Conservation (phyloP, 2,113 vertebrate species). For the Notothenia rossii region DNA sequence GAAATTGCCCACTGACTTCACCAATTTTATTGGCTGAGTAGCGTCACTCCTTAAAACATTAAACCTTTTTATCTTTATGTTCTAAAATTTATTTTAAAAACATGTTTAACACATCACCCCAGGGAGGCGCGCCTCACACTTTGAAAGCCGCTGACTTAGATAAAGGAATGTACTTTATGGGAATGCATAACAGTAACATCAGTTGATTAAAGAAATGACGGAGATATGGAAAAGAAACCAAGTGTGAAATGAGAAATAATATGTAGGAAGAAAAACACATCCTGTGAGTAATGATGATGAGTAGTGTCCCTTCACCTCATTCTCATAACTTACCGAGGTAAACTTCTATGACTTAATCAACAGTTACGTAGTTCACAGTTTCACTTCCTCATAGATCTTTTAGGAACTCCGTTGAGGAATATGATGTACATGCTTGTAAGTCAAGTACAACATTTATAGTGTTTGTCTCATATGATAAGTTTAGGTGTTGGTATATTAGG, state of each 20-base stretch:
- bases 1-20: too few relatives aligned
- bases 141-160: too few relatives aligned
- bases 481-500: not conserved
- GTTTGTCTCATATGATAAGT: not conserved
- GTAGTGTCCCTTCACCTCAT: not conserved
- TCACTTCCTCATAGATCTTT: constrained; percentile 36
- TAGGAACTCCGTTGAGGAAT: not conserved
- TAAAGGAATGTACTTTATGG: too few relatives aligned
- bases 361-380: not conserved
- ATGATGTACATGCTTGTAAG: not conserved
- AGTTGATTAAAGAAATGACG: too few relatives aligned
- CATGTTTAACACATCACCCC: too few relatives aligned
- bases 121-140: too few relatives aligned
- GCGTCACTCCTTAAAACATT: too few relatives aligned
- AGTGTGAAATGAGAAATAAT: not conserved
- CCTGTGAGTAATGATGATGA: constrained; percentile 57
- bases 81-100: too few relatives aligned
- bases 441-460: not conserved
- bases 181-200: too few relatives aligned
- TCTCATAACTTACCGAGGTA: not conserved
- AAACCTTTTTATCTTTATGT: too few relatives aligned
- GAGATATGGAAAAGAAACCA: too few relatives aligned
- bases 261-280: constrained; percentile 19
- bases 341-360: constrained; percentile 22
- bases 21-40: too few relatives aligned